phyloP scores from a whole-genome alignment of 2,888 invertebrate genomes.

The Phyllotreta striolata region DNA sequence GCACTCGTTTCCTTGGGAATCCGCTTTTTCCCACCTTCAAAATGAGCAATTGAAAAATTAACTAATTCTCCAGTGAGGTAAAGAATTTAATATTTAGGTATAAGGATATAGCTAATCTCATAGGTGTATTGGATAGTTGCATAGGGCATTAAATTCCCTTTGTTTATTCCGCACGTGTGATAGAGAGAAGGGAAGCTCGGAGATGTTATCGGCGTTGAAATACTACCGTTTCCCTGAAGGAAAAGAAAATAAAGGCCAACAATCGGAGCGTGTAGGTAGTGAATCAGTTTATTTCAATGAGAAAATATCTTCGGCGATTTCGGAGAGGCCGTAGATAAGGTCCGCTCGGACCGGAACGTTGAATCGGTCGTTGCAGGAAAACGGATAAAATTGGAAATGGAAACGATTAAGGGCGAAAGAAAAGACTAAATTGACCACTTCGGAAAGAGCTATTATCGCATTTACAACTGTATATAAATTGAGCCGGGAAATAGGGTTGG shows the following conservation, averaged over 20 bases:
- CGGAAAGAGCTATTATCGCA: conserved; percentile 50
- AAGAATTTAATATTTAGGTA: no score
- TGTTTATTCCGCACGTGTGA: no score
- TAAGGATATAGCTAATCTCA: no score
- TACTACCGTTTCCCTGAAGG: conserved; percentile 4
- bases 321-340: conserved; percentile 48
- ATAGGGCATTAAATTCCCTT: no score
- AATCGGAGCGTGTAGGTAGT: conserved; percentile 19
- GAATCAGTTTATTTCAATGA: conserved; percentile 23
- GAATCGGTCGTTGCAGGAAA: conserved; percentile 58
- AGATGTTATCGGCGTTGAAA: conserved; percentile 6
- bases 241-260: conserved; percentile 24
- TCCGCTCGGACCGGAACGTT: conserved; percentile 48
- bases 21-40: no score
- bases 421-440: conserved; percentile 55
- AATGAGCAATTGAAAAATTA: no score
- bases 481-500: conserved; percentile 6
- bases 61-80: no score
- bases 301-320: conserved; percentile 51
- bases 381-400: conserved; percentile 59
- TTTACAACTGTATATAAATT: conserved; percentile 43
- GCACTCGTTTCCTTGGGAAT: no score
- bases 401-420: conserved; percentile 56
- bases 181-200: no score
- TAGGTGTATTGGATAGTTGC: no score